A percentile compares a stretch with the other conserved stretches of the same genome.
Evolutionary conservation across 2,888 invertebrate genomes (phyloP).

Genomic region (Chorisops tibialis): DNA sequence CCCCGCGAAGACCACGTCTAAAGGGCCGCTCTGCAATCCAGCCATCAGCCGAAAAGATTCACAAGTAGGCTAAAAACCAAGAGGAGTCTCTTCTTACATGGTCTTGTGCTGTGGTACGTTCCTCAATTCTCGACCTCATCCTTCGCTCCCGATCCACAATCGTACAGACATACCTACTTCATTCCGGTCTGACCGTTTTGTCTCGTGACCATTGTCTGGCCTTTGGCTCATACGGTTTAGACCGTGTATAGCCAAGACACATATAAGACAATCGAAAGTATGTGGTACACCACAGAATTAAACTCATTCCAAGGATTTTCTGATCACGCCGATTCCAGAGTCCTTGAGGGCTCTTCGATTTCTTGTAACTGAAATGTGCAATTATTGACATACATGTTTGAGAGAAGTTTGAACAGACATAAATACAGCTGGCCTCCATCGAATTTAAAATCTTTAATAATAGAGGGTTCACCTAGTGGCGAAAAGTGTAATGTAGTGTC

Average conservation of each 20-base stretch:
- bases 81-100: conserved; percentile 2
- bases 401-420: too few relatives aligned
- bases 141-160: too few relatives aligned
- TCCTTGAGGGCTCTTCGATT: conserved; percentile 18
- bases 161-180: too few relatives aligned
- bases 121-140: conserved; percentile 7
- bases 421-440: too few relatives aligned
- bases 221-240: conserved; percentile 11
- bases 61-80: neutral
- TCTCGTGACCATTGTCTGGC: too few relatives aligned
- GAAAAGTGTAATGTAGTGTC: too few relatives aligned
- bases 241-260: neutral
- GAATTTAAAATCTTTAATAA: too few relatives aligned
- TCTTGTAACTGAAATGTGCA: neutral
- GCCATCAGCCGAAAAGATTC: too few relatives aligned
- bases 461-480: too few relatives aligned
- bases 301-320: conserved; percentile 13
- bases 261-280: neutral
- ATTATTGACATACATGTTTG: too few relatives aligned
- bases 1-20: conserved; percentile 17
- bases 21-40: neutral
- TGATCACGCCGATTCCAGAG: conserved; percentile 13
- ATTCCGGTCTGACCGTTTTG: too few relatives aligned
- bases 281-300: conserved; percentile 9
- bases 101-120: conserved; percentile 21